phyloP scores from a whole-genome alignment of 2,888 invertebrate species.

The Euplagia quadripunctaria region DNA sequence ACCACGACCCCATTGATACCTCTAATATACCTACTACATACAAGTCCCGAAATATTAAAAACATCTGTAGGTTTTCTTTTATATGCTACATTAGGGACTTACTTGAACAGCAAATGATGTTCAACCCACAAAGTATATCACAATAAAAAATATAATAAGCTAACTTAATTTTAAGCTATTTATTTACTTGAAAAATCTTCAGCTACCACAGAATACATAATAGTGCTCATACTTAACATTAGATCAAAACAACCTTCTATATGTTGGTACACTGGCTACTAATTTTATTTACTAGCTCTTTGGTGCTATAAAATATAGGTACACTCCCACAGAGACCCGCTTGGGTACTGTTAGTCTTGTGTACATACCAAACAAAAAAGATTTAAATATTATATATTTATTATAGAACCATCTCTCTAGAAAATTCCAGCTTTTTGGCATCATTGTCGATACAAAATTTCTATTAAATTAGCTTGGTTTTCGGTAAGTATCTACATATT shows the following conservation, averaged over 20 bases:
- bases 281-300: background rate
- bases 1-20: no score
- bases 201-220: background rate
- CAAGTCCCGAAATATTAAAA: no score
- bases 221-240: background rate
- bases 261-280: conserved; percentile 8
- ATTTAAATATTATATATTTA: no score
- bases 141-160: background rate
- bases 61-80: no score
- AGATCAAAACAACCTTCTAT: background rate
- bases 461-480: no score
- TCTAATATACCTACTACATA: no score
- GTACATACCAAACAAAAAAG: background rate
- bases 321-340: background rate
- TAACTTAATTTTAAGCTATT: background rate
- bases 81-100: background rate
- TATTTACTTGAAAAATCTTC: background rate
- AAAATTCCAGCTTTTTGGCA: no score
- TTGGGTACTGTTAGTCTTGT: background rate
- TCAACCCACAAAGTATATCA: conserved; percentile 8
- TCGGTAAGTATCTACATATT: no score
- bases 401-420: no score
- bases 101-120: background rate
- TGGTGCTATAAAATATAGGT: background rate
- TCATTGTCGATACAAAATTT: no score